Conservation (phyloP, 2,113 vertebrate genomes). For the Tapirus terrestris region DNA sequence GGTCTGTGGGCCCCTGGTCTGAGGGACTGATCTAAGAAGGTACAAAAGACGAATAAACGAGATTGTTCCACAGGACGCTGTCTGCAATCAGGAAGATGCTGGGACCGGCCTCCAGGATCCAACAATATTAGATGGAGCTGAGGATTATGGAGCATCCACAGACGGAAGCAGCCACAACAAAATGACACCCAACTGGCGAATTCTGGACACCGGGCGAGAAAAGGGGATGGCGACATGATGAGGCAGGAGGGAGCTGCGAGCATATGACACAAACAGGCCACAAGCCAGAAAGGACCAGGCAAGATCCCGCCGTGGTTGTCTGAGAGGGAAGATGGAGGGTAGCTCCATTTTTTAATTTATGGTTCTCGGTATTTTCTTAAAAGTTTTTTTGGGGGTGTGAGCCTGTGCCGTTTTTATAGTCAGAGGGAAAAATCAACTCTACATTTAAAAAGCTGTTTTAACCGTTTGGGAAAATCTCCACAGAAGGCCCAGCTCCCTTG, state of each 20-base stretch:
- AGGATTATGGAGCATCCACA: neutral
- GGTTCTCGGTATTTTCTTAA: neutral
- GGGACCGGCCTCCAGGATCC: neutral
- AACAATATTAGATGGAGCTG: accelerated
- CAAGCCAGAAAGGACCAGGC: neutral
- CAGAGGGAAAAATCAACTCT: neutral
- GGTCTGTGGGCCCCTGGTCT: neutral
- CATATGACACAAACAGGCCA: neutral
- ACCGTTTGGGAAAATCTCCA: no score
- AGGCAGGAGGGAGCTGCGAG: neutral
- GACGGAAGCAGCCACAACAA: neutral
- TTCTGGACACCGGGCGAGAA: neutral
- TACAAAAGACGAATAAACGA: neutral
- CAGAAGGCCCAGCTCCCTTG: no score
- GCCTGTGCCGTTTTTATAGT: neutral
- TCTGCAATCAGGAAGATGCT: neutral
- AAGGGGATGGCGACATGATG: neutral
- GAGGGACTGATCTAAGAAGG: neutral
- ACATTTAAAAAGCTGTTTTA: neutral
- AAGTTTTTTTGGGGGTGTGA: neutral
- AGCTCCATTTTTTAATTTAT: no score
- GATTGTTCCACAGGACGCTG: neutral
- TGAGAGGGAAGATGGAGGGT: neutral
- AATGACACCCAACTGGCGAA: neutral
- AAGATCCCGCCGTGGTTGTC: neutral